These are phyloP conservation scores for Xyliphius kryptos DNA, from an alignment of 2,113 vertebrate genomes.

Conservation along the genomic window DNA sequence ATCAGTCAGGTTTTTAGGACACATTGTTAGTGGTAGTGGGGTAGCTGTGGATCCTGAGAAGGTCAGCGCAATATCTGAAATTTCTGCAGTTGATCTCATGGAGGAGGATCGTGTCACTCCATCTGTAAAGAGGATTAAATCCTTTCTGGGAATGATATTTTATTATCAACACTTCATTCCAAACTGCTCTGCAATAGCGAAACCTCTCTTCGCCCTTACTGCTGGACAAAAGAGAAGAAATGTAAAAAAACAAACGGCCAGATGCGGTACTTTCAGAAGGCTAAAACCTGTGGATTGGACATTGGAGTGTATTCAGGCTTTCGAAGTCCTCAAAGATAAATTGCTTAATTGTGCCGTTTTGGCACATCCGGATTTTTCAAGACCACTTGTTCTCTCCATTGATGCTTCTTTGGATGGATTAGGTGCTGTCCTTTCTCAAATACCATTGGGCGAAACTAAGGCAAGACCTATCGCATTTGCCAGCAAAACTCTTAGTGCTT, in stretches of 20 bases:
- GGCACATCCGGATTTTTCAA: constrained; percentile 19
- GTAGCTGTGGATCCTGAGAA: constrained; percentile 9
- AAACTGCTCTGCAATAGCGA: constrained; percentile 16
- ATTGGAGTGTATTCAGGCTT: neutral
- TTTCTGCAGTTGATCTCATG: neutral
- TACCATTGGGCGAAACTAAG: constrained; percentile 1
- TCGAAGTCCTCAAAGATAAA: neutral
- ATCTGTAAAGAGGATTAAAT: neutral
- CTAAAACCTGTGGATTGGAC: neutral
- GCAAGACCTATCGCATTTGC: constrained; percentile 9
- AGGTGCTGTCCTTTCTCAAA: constrained; percentile 7
- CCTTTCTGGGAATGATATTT: constrained; percentile 6
- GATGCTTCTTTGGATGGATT: neutral
- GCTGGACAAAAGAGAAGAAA: constrained; percentile 10
- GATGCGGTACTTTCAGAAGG: constrained; percentile 1
- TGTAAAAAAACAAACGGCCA: neutral
- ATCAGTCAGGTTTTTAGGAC: constrained; percentile 11
- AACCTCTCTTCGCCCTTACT: constrained; percentile 4
- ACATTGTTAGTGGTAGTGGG: neutral
- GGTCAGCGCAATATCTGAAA: neutral
- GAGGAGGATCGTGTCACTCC: constrained; percentile 1
- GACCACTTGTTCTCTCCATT: neutral
- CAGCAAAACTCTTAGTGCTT: constrained; percentile 9
- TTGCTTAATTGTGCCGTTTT: constrained; percentile 10
- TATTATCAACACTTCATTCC: constrained; percentile 25